Base-by-base conservation (phyloP, 92 coral and sea anemone genomes). In the Epizoanthus scotinus region DNA sequence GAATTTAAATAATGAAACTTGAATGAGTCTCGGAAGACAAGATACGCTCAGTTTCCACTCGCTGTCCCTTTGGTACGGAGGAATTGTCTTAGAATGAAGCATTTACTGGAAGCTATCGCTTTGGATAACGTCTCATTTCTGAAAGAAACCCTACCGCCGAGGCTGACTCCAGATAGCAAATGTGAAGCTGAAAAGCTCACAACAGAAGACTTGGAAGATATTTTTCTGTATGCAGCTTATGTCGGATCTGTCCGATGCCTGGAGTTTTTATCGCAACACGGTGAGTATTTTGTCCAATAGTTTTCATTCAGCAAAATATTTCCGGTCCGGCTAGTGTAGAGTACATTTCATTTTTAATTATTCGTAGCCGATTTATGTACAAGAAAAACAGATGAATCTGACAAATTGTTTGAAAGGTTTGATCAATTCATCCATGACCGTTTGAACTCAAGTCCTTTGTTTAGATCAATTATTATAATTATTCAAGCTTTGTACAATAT, bases 151-250 rank as follows among this genome's bases (percentile, higher is more conserved):
- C 78, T 73, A 28, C 64, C 47, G 17, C 78, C 10, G 54, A 54
- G 28, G 34, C 61, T 73, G 6, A n/a, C 24, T 3, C 49, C 2
- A 36, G 34, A 44, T 20, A 75, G 18, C 13, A 40, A 75, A 31
- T 24, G 25, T 24, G 67, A 75, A 5, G 27, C 59, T 12, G 36
- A 59, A 8, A 38, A 59, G 19, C 7, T 59, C 13, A 75, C 68
- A 59, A 59, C 81, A 75, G 81, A 75, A 34, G 68, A 75, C 40
- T 31, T 75, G 10, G 54, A 75, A 34, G 81, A 75, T 75, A 5
- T 75, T 21, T 75, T 59, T 26, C 34, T 75, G 1, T 67, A 75
- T 14, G 81, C 81, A 6, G 38, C 81, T 5, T 75, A 34, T 22
- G 36, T 75, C 8, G 81, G 81, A 6, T 59, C 81, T 36, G 7